Base-by-base conservation (phyloP, 2,797 vertebrate genomes). In the Lacerta agilis region DNA sequence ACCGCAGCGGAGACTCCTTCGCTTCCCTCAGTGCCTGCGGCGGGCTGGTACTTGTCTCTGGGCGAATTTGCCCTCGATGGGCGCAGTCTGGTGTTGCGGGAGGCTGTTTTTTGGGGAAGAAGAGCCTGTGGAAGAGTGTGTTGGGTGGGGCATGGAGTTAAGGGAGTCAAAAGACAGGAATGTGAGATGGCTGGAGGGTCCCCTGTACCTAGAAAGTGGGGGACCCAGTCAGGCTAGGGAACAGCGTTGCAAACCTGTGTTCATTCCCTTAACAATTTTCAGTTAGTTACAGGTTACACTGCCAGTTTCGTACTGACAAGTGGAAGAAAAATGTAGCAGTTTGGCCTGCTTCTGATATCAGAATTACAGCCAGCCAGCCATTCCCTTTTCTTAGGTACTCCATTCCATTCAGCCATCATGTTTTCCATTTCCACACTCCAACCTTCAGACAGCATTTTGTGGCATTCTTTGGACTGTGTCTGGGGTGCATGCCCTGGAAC, bases 21-120 rank as follows among this genome's bases (percentile, higher is more conserved):
- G 98, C 97, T 88, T 98, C 98, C 0, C 78, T 99, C 94, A 98
- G 97, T 96, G 96, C 97, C 92, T 99, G 98, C 88, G 97, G 97
- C 58, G 98, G 98, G 96, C 97, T 99, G 98, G 98, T 98, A 97
- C 97, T 96, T 94, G 80, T 92, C 79, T 92, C 79, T 71, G 1
- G 58, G 83, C 27, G 27, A n/a, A 36, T 29, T 18, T 61, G 8
- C 49, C n/a, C 20, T 25, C 8, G 0, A 73, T 66, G 49, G 49
- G 49, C 5, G 1, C 33, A 9, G n/a, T 3, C 23, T 64, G 43
- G 75, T 20, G 49, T 55, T 55, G 49, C 8, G 58, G 29, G 84
- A 3, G 55, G 41, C 18, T 27, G 69, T 13, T 29, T 11, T 38
- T 55, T 67, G 69, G 20, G 61, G 29, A 25, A n/a, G 36, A 6